phyloP scores from a whole-genome alignment of 2,797 vertebrate genomes.

The Malurus leucopterus region DNA sequence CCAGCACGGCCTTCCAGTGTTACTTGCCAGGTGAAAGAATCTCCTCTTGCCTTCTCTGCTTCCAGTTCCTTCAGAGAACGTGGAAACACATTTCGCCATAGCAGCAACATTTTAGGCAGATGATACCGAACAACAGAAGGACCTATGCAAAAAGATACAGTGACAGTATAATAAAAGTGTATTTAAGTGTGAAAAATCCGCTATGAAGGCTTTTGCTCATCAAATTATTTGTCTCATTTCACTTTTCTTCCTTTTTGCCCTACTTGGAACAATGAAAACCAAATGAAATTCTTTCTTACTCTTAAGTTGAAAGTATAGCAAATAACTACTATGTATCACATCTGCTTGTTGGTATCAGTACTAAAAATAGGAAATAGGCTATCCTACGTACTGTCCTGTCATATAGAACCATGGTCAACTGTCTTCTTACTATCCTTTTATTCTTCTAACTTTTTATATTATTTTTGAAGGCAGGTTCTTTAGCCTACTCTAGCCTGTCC shows the following conservation, averaged over 20 bases:
- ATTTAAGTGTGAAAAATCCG: not conserved
- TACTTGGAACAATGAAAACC: not conserved
- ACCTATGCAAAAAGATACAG: constrained; percentile 66
- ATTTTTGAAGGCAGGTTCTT: not conserved
- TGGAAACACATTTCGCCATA: constrained; percentile 97
- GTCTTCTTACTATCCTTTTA: not conserved
- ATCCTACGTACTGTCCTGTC: not conserved
- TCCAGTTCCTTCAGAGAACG: constrained; percentile 96
- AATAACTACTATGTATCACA: not conserved
- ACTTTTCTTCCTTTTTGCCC: not conserved
- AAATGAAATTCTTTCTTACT: not conserved
- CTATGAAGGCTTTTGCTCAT: not conserved
- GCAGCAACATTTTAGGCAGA: constrained; percentile 94
- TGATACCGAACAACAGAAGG: constrained; percentile 95
- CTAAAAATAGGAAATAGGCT: not conserved
- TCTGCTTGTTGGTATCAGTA: not conserved
- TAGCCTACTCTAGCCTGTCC: not conserved
- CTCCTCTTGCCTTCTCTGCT: constrained; percentile 94
- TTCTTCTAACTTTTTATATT: not conserved
- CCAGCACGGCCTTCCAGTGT: constrained; percentile 95
- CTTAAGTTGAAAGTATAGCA: not conserved
- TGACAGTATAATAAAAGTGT: not conserved
- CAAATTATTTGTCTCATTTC: not conserved
- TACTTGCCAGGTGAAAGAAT: constrained; percentile 98
- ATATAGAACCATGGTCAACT: not conserved